phyloP scores from a whole-genome alignment of 1,140 invertebrate genomes.

The Protaetia brevitarsis region DNA sequence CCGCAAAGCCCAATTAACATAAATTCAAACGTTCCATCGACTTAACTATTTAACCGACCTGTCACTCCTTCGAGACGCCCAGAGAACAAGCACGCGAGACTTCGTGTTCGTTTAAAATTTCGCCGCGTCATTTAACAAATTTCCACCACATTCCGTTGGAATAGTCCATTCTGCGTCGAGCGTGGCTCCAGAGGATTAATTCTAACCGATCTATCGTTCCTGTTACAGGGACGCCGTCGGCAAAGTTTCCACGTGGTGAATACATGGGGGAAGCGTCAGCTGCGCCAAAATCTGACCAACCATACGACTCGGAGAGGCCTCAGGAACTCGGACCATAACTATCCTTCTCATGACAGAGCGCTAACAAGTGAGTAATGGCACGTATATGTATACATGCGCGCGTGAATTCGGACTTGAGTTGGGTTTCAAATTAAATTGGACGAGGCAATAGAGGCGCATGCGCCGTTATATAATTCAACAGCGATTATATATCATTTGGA shows the following conservation, averaged over 20 bases:
- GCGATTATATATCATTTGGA: too few species aligned
- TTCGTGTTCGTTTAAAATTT: slow-evolving; percentile 12
- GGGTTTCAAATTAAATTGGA: not conserved
- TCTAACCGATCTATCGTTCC: slow-evolving; percentile 6
- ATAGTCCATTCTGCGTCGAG: too few species aligned
- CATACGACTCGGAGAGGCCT: slow-evolving; percentile 67
- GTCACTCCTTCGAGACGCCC: not conserved
- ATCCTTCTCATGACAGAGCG: slow-evolving; percentile 62
- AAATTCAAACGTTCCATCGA: not conserved
- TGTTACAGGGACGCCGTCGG: slow-evolving; percentile 61
- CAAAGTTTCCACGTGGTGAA: slow-evolving; percentile 64
- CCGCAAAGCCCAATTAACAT: not conserved
- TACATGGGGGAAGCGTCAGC: slow-evolving; percentile 68
- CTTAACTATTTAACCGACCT: not conserved
- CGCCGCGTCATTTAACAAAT: not conserved
- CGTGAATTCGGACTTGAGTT: too few species aligned
- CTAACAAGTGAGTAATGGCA: slow-evolving; percentile 39
- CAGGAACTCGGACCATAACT: slow-evolving; percentile 63
- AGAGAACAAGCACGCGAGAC: not conserved
- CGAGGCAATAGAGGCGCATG: not conserved
- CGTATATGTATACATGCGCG: not conserved
- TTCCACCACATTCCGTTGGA: not conserved
- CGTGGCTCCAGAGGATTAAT: not conserved
- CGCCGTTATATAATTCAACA: too few species aligned
- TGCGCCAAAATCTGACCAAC: slow-evolving; percentile 65